A percentile compares a stretch with the other conserved stretches of the same genome.
These are phyloP conservation scores for Hippopotamus amphibius DNA, from an alignment of 2,113 vertebrate genomes.

Conservation along the genomic window DNA sequence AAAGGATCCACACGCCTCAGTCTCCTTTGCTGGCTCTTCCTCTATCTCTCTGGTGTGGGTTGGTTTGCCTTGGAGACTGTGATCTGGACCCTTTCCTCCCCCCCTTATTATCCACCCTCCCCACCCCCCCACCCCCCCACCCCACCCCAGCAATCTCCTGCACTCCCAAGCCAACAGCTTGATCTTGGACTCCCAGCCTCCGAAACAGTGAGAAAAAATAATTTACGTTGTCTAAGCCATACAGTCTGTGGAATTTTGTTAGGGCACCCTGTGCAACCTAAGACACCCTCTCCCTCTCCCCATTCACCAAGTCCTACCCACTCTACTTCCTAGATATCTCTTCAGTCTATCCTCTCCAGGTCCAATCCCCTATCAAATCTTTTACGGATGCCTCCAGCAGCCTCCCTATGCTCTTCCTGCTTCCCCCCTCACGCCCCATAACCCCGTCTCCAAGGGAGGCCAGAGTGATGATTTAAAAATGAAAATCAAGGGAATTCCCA, in stretches of 20 bases:
- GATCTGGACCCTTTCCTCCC: too few relatives aligned
- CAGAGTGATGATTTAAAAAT: not conserved
- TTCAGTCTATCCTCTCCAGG: not conserved
- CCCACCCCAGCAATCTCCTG: not conserved
- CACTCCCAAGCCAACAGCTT: not conserved
- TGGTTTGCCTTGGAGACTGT: not conserved
- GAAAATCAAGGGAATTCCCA: too few relatives aligned
- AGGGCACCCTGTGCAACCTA: not conserved
- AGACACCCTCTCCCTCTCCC: not conserved
- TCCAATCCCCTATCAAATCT: too few relatives aligned
- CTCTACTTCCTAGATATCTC: not conserved
- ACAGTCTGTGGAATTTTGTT: not conserved
- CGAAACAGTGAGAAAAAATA: not conserved
- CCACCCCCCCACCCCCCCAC: too few relatives aligned
- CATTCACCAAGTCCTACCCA: not conserved
- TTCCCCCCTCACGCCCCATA: not conserved
- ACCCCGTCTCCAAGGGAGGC: not conserved
- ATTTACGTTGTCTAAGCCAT: not conserved
- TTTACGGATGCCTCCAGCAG: not conserved
- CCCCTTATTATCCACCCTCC: not conserved
- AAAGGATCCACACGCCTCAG: not conserved
- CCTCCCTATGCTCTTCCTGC: not conserved
- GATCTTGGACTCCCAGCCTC: not conserved
- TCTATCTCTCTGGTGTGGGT: rapidly evolving
- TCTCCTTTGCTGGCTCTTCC: not conserved